Conservation (phyloP, 2,888 invertebrate species). For the Dolichopus griseipennis region DNA sequence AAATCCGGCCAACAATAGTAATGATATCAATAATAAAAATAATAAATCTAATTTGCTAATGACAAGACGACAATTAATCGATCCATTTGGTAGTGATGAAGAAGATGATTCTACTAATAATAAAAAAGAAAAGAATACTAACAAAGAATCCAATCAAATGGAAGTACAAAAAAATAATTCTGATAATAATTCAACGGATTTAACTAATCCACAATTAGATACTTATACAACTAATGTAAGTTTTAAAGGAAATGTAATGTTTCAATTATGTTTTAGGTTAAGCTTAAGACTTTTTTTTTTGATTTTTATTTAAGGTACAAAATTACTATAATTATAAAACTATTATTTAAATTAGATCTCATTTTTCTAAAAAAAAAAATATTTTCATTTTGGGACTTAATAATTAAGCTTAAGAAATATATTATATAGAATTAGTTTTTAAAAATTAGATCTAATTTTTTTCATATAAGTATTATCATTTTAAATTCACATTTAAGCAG, state of each 20-base stretch:
- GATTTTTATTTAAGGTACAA: too few species aligned
- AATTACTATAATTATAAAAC: too few species aligned
- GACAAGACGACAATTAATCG: conserved; percentile 76
- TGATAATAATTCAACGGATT: conserved; percentile 28
- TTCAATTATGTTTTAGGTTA: conserved; percentile 3
- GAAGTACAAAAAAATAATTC: conserved; percentile 21
- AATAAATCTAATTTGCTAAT: conserved; percentile 47
- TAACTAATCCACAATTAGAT: conserved; percentile 39
- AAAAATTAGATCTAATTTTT: too few species aligned
- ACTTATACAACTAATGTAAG: conserved; percentile 46
- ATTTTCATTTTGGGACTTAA: too few species aligned
- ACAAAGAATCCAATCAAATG: conserved; percentile 18
- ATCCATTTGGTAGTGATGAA: conserved; percentile 86
- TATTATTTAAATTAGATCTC: too few species aligned
- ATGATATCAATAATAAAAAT: conserved; percentile 22
- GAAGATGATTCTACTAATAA: conserved; percentile 52
- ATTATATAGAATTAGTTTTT: too few species aligned
- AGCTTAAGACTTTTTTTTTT: too few species aligned
- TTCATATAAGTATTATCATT: background rate
- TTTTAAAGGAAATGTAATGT: conserved; percentile 17
- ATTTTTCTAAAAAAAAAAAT: too few species aligned
- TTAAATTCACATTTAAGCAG: background rate
- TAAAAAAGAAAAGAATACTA: conserved; percentile 18
- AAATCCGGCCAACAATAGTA: conserved; percentile 16
- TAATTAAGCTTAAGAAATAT: too few species aligned